Evolutionary conservation across 2,888 invertebrate species (phyloP), one percentile per base, ranked within the genome.

Genomic region (Euphydryas editha): DNA sequence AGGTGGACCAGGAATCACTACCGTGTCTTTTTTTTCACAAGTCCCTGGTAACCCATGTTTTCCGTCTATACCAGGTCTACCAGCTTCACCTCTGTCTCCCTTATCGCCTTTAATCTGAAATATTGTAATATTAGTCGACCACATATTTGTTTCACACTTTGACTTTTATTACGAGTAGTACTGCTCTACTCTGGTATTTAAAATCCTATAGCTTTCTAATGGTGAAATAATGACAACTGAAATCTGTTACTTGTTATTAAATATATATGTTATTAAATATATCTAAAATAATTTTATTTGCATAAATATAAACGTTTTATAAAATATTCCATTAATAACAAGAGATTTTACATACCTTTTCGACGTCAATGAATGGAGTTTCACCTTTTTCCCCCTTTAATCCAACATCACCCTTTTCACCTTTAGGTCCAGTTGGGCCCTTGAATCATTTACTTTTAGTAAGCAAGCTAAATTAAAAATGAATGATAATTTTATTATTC

Each of bases 351-450:
- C 47, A 69, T 80, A 90, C 90, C 81, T 78, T 79, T 66, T 73
- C 67, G 21, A 81, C 37, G 70, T 85, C 77, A 67, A 82, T 76
- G 11, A 73, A 65, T 37, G 77, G 72, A n/a, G 76, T 72, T 49
- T 75, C 75, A 37, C 90, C 90, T 70, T 85, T 90, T 70, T 86
- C 80, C 60, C 90, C 90, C 59, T 86, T 90, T 65, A 73, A 69
- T 30, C 81, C 81, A 11, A 64, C 51, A 47, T 65, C 58, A 15
- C 84, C 84, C 15, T 66, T 70, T 20, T 77, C 76, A n/a, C 94
- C 94, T 64, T 83, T 78, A 30, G 86, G 86, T 67, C 95, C 95
- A 68, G 81, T 72, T 13, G 83, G 75, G 42, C 95, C 94, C 76
- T 84, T 81, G 56, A 59, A 47, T 37, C 21, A 24, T 51, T 20